Base-by-base conservation (phyloP, 2,113 vertebrate species). In the Vombatus ursinus region DNA sequence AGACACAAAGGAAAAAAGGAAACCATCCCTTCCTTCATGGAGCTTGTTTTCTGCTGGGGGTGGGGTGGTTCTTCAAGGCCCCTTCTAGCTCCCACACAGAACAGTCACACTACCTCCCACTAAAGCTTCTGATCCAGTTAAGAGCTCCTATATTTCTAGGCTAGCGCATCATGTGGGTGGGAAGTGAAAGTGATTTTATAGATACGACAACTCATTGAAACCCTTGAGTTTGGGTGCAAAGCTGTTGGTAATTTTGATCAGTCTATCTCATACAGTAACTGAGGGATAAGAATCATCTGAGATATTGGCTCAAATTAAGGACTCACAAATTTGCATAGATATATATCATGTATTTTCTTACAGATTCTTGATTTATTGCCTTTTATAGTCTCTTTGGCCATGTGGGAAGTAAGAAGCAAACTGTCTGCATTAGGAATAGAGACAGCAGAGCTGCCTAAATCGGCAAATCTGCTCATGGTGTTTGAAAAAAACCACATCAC, bases 381-480 rank as follows among this genome's bases (percentile, higher is more conserved):
- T 90, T 90, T 90, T 50, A 49, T 50, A 90, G 47, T 48, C 28
- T 50, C 48, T 90, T 90, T 90, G 90, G 24, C 90, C 90, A 90
- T 49, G 90, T 90, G 90, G 90, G 90, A 90, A 50, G 49, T 50
- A 90, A 49, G 90, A 90, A 90, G 48, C 90, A 90, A 90, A 90
- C 48, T 90, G 89, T 50, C 89, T 84, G 37, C n/a, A 84, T 31
- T 49, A 90, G 90, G 90, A 90, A 90, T 25, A 90, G 90, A 90
- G 48, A 44, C 49, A 49, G 47, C 47, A 90, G 48, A 49, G 49
- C 47, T 90, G 90, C 24, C 49, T 50, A 49, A 90, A 90, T 90
- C 50, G 90, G 48, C 48, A 49, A 90, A 90, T 90, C n/a, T 90
- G 90, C 9, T 28, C 49, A 19, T 84, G 26, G 68, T 84, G n/a